phyloP scores from a whole-genome alignment of 2,797 vertebrate species.

The Nasua narica region DNA sequence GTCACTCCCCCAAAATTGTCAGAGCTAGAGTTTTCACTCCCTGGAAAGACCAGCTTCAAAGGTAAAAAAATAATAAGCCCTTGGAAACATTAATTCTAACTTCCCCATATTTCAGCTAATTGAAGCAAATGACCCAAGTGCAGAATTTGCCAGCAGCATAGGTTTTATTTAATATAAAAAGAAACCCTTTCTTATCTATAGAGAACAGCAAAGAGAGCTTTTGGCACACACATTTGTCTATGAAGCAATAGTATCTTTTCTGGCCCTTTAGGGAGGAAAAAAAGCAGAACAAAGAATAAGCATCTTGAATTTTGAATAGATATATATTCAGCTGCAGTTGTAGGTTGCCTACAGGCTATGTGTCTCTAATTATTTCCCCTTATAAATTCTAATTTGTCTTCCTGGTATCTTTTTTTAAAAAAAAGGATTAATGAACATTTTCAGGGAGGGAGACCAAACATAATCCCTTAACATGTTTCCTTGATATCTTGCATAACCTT shows the following conservation, averaged over 20 bases:
- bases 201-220: constrained; percentile 47
- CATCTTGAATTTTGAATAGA: constrained; percentile 50
- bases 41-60: neutral
- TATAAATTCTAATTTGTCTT: constrained; percentile 54
- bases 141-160: constrained; percentile 40
- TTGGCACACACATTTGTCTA: constrained; percentile 60
- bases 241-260: constrained; percentile 18
- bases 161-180: constrained; percentile 66
- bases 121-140: constrained; percentile 59
- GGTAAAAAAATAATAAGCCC: neutral
- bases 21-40: neutral
- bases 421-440: constrained; percentile 46
- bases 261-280: constrained; percentile 7
- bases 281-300: neutral
- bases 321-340: neutral
- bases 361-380: constrained; percentile 33
- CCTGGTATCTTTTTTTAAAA: neutral
- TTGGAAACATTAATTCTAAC: constrained; percentile 34
- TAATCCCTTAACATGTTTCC: constrained; percentile 10
- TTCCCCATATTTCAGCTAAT: constrained; percentile 44
- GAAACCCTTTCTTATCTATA: constrained; percentile 53
- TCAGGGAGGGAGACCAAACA: neutral
- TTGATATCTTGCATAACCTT: neutral
- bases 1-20: neutral
- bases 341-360: constrained; percentile 31